phyloP scores from a whole-genome alignment of 1,140 invertebrate genomes.

The Pseudomyrmex concolor region DNA sequence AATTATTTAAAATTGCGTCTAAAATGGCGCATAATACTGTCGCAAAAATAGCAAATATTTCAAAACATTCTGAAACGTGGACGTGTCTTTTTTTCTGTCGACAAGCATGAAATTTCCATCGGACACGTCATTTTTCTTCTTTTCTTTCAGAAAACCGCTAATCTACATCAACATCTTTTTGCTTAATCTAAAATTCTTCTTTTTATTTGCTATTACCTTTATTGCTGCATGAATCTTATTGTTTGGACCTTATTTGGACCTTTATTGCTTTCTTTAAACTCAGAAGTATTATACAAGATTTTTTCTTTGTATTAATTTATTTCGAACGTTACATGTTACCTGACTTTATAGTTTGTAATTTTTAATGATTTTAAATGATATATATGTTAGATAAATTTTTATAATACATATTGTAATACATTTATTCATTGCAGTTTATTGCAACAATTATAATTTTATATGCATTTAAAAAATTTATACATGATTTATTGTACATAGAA shows the following conservation, averaged over 20 bases:
- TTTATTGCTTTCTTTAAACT: slow-evolving; percentile 22
- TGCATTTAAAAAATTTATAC: not conserved
- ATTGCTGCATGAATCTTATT: slow-evolving; percentile 73
- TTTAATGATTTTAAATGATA: slow-evolving; percentile 25
- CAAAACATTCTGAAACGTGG: slow-evolving; percentile 50
- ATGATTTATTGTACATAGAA: not conserved
- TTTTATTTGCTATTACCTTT: slow-evolving; percentile 67
- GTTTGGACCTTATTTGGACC: slow-evolving; percentile 57
- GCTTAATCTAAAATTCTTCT: slow-evolving; percentile 53
- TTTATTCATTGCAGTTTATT: slow-evolving; percentile 16
- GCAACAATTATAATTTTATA: not conserved
- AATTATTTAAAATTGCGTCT: not conserved
- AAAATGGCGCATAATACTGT: too few relatives aligned
- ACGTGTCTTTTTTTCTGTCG: slow-evolving; percentile 25
- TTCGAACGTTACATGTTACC: too few relatives aligned
- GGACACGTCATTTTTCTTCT: slow-evolving; percentile 61
- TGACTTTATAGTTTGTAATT: too few relatives aligned
- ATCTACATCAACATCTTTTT: slow-evolving; percentile 40
- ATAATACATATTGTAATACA: slow-evolving; percentile 13
- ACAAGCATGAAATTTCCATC: slow-evolving; percentile 48
- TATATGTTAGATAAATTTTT: slow-evolving; percentile 11
- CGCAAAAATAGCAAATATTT: too few relatives aligned
- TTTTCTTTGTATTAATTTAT: slow-evolving; percentile 5
- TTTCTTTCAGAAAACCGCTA: slow-evolving; percentile 77
- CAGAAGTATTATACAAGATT: not conserved